Conservation (phyloP, 2,888 invertebrate genomes). For the Andrena bucephala region DNA sequence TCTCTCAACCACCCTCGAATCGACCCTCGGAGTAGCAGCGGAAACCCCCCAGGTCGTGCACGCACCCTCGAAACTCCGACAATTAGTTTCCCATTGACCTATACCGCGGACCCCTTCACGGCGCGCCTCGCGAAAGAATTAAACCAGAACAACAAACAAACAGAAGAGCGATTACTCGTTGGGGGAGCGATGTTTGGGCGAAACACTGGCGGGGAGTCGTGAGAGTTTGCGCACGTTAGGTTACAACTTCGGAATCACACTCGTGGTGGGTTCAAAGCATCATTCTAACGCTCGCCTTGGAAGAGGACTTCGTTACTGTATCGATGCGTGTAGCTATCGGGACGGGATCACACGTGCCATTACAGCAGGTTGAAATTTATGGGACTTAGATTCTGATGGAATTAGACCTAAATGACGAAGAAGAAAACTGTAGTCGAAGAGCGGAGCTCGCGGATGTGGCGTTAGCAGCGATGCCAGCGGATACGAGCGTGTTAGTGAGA, state of each 20-base stretch:
- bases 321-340: too few species aligned
- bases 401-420: slow-evolving; percentile 14
- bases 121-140: slow-evolving; percentile 63
- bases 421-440: slow-evolving; percentile 35
- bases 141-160: slow-evolving; percentile 74
- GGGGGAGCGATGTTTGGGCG: slow-evolving; percentile 25
- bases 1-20: slow-evolving; percentile 79
- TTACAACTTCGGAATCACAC: slow-evolving; percentile 1
- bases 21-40: slow-evolving; percentile 64
- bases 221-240: slow-evolving; percentile 23
- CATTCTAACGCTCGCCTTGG: too few species aligned
- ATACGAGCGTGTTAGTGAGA: slow-evolving; percentile 66
- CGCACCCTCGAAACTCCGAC: slow-evolving; percentile 75
- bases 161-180: slow-evolving; percentile 61
- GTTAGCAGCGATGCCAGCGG: slow-evolving; percentile 63
- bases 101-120: slow-evolving; percentile 70
- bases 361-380: too few species aligned
- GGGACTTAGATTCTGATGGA: too few species aligned
- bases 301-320: too few species aligned
- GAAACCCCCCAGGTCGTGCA: slow-evolving; percentile 55
- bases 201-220: slow-evolving; percentile 27
- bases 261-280: neutral
- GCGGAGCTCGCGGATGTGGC: slow-evolving; percentile 31
- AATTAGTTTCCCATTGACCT: slow-evolving; percentile 82
- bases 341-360: too few species aligned